Base-by-base conservation (phyloP, 1,140 invertebrate genomes). In the Drosophila navojoa region DNA sequence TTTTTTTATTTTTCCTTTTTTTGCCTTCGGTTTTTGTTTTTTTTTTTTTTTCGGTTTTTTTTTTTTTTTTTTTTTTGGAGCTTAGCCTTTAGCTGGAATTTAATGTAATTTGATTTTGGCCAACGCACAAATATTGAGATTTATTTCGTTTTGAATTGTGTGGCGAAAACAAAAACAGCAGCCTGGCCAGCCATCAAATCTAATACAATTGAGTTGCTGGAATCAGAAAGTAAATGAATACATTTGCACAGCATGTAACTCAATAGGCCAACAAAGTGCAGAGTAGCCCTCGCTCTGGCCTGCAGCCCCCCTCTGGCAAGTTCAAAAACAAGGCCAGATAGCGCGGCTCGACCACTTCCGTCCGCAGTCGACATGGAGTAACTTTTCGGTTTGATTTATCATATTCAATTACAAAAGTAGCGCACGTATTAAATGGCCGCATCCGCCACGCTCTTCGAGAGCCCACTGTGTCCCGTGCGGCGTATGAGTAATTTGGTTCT, bases 351-450 rank as follows among this genome's bases (percentile, higher is more conserved):
- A 63, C 77, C 81, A 76, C 77, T 81, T 85, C 81, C 81, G 81
- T 22, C 54, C 11, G 27, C 53, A 50, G 11, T 50, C 22, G 40
- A 9, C 52, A 11, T 22, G 69, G 49, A 72, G 63, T 57, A 72
- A 74, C 64, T 58, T 70, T 79, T 71, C 29, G 64, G 49, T 90
- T 89, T 90, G 82, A 90, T 90, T 90, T 90, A 90, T 91, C 89
- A 85, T 90, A 90, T 90, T 91, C 89, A 91, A 90, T 90, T 90
- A 90, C 80, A 91, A 74, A 86, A 80, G 71, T 63, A 74, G 66
- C 77, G 66, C 74, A 85, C 85, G 85, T 85, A 87, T 81, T 90
- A 87, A 86, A 81, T 82, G 71, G 64, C 71, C 84, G 77, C 79
- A 76, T 81, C 69, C 78, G 81, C 42, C 45, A 22, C 19, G 10